Conservation (phyloP, 2,113 vertebrate species). For the Myiagra hebetior region DNA sequence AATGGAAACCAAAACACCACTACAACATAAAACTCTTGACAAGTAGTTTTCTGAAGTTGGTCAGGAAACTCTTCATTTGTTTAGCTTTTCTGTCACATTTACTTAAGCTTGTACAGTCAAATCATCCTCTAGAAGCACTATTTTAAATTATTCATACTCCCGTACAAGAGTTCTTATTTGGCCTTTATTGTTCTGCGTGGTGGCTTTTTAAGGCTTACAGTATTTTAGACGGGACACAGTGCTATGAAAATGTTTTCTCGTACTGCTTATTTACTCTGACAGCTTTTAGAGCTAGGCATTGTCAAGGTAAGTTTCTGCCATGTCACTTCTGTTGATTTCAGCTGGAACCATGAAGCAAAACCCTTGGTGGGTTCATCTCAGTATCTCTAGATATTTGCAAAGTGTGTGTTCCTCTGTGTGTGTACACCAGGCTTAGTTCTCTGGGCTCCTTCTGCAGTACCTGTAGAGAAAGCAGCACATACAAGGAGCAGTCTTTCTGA, state of each 20-base stretch:
- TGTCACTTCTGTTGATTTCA: neutral
- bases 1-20: neutral
- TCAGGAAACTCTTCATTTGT: neutral
- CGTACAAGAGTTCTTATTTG: neutral
- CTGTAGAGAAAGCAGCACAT: neutral
- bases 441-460: neutral
- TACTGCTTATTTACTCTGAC: neutral
- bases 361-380: neutral
- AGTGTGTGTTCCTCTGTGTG: neutral
- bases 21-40: neutral
- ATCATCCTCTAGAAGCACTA: conserved; percentile 24
- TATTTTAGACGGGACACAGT: neutral
- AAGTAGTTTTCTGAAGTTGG: neutral
- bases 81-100: neutral
- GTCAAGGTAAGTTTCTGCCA: neutral
- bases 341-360: neutral
- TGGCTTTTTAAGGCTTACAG: neutral
- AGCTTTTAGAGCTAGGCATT: neutral
- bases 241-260: neutral
- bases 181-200: neutral
- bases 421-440: neutral
- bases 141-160: conserved; percentile 17
- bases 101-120: conserved; percentile 20
- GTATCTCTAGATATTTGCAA: neutral
- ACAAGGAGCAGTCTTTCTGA: neutral